Base-by-base conservation (phyloP, 2,888 invertebrate species). In the Zele albiditarsus region DNA sequence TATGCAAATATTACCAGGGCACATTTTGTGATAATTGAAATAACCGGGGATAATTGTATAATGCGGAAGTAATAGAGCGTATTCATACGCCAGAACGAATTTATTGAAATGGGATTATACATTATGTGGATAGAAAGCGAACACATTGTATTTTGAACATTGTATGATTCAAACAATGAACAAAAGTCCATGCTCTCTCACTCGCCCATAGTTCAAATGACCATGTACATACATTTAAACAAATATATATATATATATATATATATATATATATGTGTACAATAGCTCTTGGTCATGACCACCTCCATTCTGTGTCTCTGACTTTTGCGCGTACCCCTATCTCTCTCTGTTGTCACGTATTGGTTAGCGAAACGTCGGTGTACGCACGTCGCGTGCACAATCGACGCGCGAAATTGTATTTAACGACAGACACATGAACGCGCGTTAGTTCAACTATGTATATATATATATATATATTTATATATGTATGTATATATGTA, bases 361-460 rank as follows among this genome's bases (percentile, higher is more conserved):
- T 70, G 33, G 60, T 42, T 31, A 33, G 38, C 27, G 62, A 20
- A 53, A 20, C 53, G 20, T n/a, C 67, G 28, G 31, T 31, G 65
- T 69, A 63, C 72, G 62, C 70, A 33, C 58, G 58, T 63, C 66
- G 73, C 77, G 74, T 66, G 77, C 68, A 71, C 77, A 80, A 80
- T 78, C 78, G 80, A 75, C 81, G 74, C 78, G 79, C 79, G 78
- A 82, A 82, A 84, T 80, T 81, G 76, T 80, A 81, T 81, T 82
- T 79, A 83, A 80, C 81, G 75, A 77, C 74, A 78, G 74, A 75
- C 70, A 75, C n/a, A 73, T 46, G 65, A 60, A 71, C 68, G 70
- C 73, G 27, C 77, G 73, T 71, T 62, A 60, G 16, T 49, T 38
- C 20, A 33, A 38, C 25, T 38, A 65, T 38, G 3, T 23, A 23